phyloP scores from a whole-genome alignment of 2,797 vertebrate species.

The Galaxias olidus region DNA sequence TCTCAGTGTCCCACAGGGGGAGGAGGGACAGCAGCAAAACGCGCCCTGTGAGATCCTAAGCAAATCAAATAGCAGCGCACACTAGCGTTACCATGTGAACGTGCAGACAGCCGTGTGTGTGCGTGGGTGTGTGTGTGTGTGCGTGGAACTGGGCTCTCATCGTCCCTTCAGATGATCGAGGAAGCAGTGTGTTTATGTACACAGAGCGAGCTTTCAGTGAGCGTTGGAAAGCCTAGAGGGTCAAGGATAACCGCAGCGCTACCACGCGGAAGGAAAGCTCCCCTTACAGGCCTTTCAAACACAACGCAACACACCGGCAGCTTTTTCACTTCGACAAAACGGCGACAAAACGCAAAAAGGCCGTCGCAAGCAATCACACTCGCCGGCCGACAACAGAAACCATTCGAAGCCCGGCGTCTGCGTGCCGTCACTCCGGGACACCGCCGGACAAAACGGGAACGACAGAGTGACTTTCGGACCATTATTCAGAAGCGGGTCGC shows the following conservation, averaged over 20 bases:
- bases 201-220: slow-evolving; percentile 62
- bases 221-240: slow-evolving; percentile 56
- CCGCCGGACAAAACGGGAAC: slow-evolving; percentile 42
- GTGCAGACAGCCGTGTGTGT: slow-evolving; percentile 8
- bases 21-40: neutral
- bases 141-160: slow-evolving; percentile 54
- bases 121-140: slow-evolving; percentile 23
- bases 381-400: slow-evolving; percentile 24
- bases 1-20: neutral
- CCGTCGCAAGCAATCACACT: slow-evolving; percentile 56
- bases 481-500: slow-evolving; percentile 64
- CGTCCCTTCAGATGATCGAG: slow-evolving; percentile 59
- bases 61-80: slow-evolving; percentile 22
- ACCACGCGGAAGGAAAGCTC: slow-evolving; percentile 62
- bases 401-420: slow-evolving; percentile 38
- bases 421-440: slow-evolving; percentile 43
- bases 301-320: slow-evolving; percentile 35
- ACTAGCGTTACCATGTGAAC: slow-evolving; percentile 17
- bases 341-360: slow-evolving; percentile 35
- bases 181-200: slow-evolving; percentile 68
- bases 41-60: slow-evolving; percentile 9
- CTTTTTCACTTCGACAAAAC: slow-evolving; percentile 15
- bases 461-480: slow-evolving; percentile 55
- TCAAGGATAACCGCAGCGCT: slow-evolving; percentile 45
- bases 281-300: slow-evolving; percentile 39